Conservation (phyloP, 1,140 invertebrate species). For the Drosophila nebulosa region DNA sequence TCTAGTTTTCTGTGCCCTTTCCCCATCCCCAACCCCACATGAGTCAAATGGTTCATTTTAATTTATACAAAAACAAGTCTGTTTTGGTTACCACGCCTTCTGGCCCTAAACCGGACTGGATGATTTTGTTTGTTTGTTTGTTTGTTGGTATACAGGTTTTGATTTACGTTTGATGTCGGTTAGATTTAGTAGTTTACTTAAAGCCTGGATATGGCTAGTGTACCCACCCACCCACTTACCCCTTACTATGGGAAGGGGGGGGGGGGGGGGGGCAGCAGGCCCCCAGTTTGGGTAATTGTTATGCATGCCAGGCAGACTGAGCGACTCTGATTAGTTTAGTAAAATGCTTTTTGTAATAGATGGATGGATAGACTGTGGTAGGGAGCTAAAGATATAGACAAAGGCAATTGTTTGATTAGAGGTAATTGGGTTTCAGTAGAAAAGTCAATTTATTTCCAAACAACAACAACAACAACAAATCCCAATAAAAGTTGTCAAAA, state of each 20-base stretch:
- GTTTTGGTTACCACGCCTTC: background rate
- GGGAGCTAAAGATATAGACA: slow-evolving; percentile 31
- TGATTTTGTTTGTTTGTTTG: slow-evolving; percentile 20
- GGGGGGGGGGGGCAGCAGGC: background rate
- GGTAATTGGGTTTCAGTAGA: slow-evolving; percentile 38
- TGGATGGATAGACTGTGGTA: background rate
- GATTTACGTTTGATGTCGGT: slow-evolving; percentile 77
- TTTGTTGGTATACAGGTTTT: slow-evolving; percentile 57
- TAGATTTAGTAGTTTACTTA: slow-evolving; percentile 69
- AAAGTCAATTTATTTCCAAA: slow-evolving; percentile 1
- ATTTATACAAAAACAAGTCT: slow-evolving; percentile 71
- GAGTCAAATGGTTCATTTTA: slow-evolving; percentile 70
- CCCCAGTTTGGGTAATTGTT: slow-evolving; percentile 57
- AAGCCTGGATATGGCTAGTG: slow-evolving; percentile 37
- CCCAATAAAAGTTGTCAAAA: background rate
- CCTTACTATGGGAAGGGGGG: background rate
- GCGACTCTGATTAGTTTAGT: slow-evolving; percentile 58
- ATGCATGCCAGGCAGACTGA: slow-evolving; percentile 51
- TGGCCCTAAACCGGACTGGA: background rate
- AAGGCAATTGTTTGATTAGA: slow-evolving; percentile 41
- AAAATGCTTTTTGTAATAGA: slow-evolving; percentile 51
- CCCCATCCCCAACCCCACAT: background rate
- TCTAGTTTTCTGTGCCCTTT: background rate
- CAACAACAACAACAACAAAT: background rate
- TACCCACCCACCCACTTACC: too few relatives aligned